phyloP scores from a whole-genome alignment of 2,888 invertebrate species.

The Cremastobaeus sp. region DNA sequence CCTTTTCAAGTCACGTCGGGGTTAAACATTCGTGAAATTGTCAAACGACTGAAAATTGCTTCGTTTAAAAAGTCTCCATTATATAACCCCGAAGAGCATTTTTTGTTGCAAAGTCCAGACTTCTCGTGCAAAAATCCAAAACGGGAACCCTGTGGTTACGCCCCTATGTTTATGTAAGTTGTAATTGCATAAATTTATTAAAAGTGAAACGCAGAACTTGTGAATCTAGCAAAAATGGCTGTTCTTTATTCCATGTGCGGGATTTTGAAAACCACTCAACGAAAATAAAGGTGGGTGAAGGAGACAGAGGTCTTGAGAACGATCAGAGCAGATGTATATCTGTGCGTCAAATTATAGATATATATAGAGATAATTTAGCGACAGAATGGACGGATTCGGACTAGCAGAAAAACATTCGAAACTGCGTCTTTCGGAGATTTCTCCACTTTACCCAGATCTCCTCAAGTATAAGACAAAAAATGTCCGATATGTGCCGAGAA shows the following conservation, averaged over 20 bases:
- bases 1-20: too few relatives aligned
- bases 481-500: conserved; percentile 8
- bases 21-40: too few relatives aligned
- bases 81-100: too few relatives aligned
- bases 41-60: too few relatives aligned
- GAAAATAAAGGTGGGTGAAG: conserved; percentile 40
- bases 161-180: too few relatives aligned
- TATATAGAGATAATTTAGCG: conserved; percentile 57
- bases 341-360: too few relatives aligned
- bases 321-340: conserved; percentile 58
- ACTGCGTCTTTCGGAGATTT: conserved; percentile 43
- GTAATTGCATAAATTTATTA: too few relatives aligned
- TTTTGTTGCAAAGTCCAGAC: too few relatives aligned
- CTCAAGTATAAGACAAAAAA: conserved; percentile 17
- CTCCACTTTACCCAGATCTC: conserved; percentile 28
- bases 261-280: conserved; percentile 32
- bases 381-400: conserved; percentile 38
- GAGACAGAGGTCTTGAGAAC: conserved; percentile 56
- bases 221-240: background rate
- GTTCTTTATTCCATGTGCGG: background rate
- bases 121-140: too few relatives aligned
- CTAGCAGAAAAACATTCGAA: conserved; percentile 36
- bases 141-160: too few relatives aligned
- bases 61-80: too few relatives aligned
- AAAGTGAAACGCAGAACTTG: too few relatives aligned